Conservation (phyloP, 2,888 invertebrate genomes). For the Osmoderma eremita region DNA sequence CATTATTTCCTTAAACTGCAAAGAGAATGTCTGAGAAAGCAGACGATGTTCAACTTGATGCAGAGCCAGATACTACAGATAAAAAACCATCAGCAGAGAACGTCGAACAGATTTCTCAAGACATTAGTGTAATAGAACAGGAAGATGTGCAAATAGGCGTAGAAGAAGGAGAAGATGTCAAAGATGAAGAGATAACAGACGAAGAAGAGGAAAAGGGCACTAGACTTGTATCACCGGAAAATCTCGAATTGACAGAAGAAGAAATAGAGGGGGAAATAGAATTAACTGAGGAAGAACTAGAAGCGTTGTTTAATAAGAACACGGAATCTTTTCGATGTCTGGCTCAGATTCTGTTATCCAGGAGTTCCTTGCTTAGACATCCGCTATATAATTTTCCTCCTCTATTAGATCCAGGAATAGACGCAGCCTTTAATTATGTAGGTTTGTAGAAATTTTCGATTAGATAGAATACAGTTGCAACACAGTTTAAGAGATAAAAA, state of each 20-base stretch:
- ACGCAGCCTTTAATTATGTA: conserved; percentile 57
- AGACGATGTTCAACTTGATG: not conserved
- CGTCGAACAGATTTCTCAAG: too few relatives aligned
- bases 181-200: too few relatives aligned
- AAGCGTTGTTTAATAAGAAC: conserved; percentile 55
- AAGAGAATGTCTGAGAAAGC: conserved; percentile 1
- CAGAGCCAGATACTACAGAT: too few relatives aligned
- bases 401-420: conserved; percentile 61
- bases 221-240: too few relatives aligned
- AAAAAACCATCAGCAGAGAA: too few relatives aligned
- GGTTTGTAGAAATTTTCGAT: conserved; percentile 51
- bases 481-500: not conserved
- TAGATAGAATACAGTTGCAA: not conserved
- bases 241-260: conserved; percentile 2
- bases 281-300: conserved; percentile 51
- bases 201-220: too few relatives aligned
- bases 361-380: conserved; percentile 64
- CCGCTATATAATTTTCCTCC: conserved; percentile 64
- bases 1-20: not conserved
- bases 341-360: conserved; percentile 60
- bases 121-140: too few relatives aligned
- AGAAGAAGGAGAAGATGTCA: too few relatives aligned
- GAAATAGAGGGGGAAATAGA: conserved; percentile 39
- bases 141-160: too few relatives aligned
- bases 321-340: conserved; percentile 60